These are phyloP conservation scores for Lasiurus borealis DNA, from an alignment of 2,113 vertebrate species.

Conservation along the genomic window DNA sequence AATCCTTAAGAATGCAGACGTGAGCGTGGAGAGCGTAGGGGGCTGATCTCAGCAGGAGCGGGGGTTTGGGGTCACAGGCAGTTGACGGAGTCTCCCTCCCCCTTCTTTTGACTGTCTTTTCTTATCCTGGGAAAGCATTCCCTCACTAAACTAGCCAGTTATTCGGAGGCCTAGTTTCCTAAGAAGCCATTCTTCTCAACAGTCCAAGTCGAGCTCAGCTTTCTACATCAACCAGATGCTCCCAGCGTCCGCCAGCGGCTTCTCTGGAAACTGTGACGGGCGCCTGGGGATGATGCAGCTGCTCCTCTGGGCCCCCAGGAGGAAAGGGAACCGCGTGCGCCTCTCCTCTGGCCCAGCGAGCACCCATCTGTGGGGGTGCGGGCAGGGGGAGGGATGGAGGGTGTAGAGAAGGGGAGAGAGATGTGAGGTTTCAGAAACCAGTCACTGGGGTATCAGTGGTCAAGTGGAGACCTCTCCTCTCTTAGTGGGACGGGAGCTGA, in stretches of 20 bases:
- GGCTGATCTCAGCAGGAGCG: not conserved
- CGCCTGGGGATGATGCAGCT: not conserved
- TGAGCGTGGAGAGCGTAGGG: no score
- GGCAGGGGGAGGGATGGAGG: not conserved
- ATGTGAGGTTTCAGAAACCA: not conserved
- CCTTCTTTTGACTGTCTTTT: not conserved
- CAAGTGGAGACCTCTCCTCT: no score
- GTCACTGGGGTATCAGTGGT: no score
- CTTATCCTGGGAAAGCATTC: not conserved
- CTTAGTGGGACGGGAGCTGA: not conserved
- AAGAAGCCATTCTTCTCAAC: not conserved
- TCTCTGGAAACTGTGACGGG: not conserved
- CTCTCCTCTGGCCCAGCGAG: not conserved
- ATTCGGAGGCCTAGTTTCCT: not conserved
- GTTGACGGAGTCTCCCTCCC: not conserved
- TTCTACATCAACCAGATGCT: slow-evolving; percentile 6
- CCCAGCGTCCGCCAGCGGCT: not conserved
- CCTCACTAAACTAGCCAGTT: not conserved
- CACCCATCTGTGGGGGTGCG: rapidly evolving
- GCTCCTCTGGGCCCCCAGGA: not conserved
- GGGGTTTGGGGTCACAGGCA: not conserved
- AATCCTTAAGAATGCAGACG: not conserved
- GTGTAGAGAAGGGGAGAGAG: rapidly evolving
- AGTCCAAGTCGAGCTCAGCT: not conserved
- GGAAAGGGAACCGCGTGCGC: rapidly evolving